A percentile compares a stretch with the other conserved stretches of the same genome.
Evolutionary conservation across 2,113 vertebrate species (phyloP).

Genomic region (Oostethus manadensis): DNA sequence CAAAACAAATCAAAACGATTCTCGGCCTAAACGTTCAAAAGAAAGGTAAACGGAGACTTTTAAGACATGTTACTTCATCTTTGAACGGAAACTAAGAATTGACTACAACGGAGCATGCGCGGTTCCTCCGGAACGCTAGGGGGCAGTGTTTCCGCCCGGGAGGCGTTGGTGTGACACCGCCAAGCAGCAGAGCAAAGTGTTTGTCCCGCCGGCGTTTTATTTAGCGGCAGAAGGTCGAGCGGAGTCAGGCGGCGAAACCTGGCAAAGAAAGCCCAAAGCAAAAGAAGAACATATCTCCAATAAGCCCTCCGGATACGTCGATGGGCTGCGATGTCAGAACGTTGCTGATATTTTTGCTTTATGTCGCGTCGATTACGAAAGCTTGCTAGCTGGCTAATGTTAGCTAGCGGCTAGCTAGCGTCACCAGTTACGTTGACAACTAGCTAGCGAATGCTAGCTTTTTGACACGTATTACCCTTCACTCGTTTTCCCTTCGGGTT

Average conservation of each 20-base stretch:
- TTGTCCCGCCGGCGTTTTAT: conserved; percentile 62
- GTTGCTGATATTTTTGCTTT: conserved; percentile 28
- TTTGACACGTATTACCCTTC: neutral
- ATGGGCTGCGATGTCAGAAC: neutral
- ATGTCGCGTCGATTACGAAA: conserved; percentile 43
- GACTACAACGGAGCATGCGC: too few species aligned
- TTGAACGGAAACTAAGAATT: too few species aligned
- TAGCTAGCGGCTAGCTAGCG: conserved; percentile 32
- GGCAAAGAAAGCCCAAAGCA: neutral
- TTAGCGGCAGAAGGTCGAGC: conserved; percentile 58
- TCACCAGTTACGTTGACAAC: neutral
- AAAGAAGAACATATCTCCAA: neutral
- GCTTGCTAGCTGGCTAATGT: conserved; percentile 39
- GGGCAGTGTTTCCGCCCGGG: conserved; percentile 17
- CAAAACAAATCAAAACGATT: too few species aligned
- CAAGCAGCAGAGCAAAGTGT: conserved; percentile 33
- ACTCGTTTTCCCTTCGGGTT: neutral
- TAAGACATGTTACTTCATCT: too few species aligned
- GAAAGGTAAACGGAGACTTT: too few species aligned
- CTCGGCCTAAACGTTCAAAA: too few species aligned
- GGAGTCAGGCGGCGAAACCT: neutral
- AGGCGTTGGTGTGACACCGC: neutral
- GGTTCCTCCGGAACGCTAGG: conserved; percentile 23
- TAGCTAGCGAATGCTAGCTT: neutral
- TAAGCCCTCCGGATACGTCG: neutral